Evolutionary conservation across 1,140 invertebrate genomes (phyloP).

Genomic region (Helicoverpa zea): DNA sequence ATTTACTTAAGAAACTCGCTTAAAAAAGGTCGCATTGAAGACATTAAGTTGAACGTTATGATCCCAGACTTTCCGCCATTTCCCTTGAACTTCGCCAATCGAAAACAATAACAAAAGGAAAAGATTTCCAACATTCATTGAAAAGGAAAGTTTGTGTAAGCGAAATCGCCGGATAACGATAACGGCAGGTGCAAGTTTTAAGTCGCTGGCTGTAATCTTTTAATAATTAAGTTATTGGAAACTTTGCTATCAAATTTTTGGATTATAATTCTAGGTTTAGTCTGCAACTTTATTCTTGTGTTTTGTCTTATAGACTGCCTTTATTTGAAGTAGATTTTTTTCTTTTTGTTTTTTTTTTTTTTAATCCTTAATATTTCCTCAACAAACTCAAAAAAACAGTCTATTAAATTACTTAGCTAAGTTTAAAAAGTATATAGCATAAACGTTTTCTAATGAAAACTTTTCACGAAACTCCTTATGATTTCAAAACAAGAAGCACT

Average conservation of each 20-base stretch:
- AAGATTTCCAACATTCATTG: slow-evolving; percentile 81
- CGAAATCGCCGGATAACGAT: slow-evolving; percentile 32
- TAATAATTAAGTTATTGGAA: slow-evolving; percentile 12
- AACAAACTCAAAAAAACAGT: too few relatives aligned
- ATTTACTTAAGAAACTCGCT: slow-evolving; percentile 24
- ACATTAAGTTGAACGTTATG: slow-evolving; percentile 49
- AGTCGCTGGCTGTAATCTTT: slow-evolving; percentile 2
- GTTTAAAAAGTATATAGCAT: slow-evolving; percentile 1
- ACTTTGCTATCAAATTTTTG: background rate
- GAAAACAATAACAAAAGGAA: slow-evolving; percentile 83
- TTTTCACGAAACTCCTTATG: slow-evolving; percentile 52
- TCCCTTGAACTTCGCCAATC: slow-evolving; percentile 77
- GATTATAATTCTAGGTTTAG: too few relatives aligned
- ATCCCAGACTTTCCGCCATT: slow-evolving; percentile 40
- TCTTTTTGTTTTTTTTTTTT: too few relatives aligned
- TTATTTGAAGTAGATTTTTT: too few relatives aligned
- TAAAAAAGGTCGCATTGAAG: slow-evolving; percentile 24
- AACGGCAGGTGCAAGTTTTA: slow-evolving; percentile 51
- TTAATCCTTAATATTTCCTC: too few relatives aligned
- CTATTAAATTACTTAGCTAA: too few relatives aligned
- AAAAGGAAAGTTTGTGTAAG: slow-evolving; percentile 77
- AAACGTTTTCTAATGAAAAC: slow-evolving; percentile 29
- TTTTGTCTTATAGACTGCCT: too few relatives aligned
- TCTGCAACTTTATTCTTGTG: too few relatives aligned
- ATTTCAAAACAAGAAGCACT: slow-evolving; percentile 71